These are phyloP conservation scores for Eulemur rufifrons DNA, from an alignment of 2,113 vertebrate species.

Conservation along the genomic window DNA sequence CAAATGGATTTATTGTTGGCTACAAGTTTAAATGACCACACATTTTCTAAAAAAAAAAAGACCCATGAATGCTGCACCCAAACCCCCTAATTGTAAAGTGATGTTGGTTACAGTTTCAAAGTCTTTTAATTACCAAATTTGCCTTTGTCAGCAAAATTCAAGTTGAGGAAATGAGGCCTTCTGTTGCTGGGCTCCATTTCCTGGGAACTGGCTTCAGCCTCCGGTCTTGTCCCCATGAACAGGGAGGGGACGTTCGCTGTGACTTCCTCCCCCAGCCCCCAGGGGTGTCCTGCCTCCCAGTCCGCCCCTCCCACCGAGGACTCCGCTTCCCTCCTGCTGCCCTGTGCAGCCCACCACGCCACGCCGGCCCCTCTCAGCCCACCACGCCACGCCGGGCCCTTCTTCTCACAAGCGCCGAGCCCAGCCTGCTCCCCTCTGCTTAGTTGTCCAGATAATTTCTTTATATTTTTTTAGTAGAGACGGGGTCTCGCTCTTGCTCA, in stretches of 20 bases:
- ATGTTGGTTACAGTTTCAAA: neutral
- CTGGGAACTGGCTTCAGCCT: neutral
- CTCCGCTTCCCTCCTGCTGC: neutral
- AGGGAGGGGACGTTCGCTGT: neutral
- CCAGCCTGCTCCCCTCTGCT: neutral
- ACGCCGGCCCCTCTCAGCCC: no score
- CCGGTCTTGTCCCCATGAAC: neutral
- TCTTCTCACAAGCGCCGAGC: neutral
- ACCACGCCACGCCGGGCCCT: no score
- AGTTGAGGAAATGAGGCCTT: neutral
- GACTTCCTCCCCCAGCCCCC: no score
- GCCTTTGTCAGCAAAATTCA: neutral
- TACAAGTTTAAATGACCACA: neutral
- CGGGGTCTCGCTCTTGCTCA: no score
- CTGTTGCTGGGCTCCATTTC: neutral
- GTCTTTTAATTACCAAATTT: slow-evolving; percentile 15
- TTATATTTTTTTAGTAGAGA: no score
- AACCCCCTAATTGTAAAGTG: slow-evolving; percentile 14
- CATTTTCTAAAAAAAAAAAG: neutral
- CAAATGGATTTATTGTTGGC: neutral
- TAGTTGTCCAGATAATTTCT: no score
- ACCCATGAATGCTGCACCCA: neutral
- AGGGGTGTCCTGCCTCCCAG: no score
- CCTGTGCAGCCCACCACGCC: neutral
- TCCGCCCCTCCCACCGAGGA: no score